Evolutionary conservation across 2,113 vertebrate species (phyloP).

Genomic region (Coregonus clupeaformis): DNA sequence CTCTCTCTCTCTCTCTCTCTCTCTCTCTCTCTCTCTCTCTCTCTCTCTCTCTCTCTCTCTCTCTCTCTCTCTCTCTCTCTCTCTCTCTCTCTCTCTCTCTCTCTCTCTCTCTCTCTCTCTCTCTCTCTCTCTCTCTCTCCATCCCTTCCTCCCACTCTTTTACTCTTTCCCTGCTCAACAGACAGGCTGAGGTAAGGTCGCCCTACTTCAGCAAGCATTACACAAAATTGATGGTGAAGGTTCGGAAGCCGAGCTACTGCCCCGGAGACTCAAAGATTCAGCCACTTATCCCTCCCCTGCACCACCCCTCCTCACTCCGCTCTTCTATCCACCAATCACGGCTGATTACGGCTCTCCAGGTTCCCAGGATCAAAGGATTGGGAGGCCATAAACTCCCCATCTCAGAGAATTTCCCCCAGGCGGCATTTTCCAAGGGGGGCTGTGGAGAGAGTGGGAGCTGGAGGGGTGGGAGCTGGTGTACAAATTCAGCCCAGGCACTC

Average conservation of each 20-base stretch:
- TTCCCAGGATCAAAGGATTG: constrained; percentile 66
- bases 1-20: neutral
- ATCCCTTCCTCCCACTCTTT: neutral
- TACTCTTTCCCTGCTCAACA: neutral
- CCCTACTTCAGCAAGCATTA: constrained; percentile 56
- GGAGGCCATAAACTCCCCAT: constrained; percentile 50
- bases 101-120: fast-evolving
- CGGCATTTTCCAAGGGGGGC: constrained; percentile 23
- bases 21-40: constrained; percentile 1
- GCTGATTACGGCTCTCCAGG: constrained; percentile 63
- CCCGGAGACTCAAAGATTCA: constrained; percentile 28
- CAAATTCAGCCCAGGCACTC: neutral
- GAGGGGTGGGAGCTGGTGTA: neutral
- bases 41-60: neutral
- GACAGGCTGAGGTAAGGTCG: constrained; percentile 28
- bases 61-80: neutral
- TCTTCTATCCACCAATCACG: neutral
- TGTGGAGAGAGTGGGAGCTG: neutral
- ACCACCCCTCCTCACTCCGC: constrained; percentile 21
- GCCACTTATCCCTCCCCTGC: constrained; percentile 39
- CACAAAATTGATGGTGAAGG: constrained; percentile 56
- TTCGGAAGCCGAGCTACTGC: constrained; percentile 31
- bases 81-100: neutral
- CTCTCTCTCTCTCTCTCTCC: neutral
- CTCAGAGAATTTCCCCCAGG: constrained; percentile 54